Percentiles rank a stretch among this genome's conserved stretches.
phyloP scores from a whole-genome alignment of 2,888 invertebrate genomes.

The Dasysyrphus albostriatus region DNA sequence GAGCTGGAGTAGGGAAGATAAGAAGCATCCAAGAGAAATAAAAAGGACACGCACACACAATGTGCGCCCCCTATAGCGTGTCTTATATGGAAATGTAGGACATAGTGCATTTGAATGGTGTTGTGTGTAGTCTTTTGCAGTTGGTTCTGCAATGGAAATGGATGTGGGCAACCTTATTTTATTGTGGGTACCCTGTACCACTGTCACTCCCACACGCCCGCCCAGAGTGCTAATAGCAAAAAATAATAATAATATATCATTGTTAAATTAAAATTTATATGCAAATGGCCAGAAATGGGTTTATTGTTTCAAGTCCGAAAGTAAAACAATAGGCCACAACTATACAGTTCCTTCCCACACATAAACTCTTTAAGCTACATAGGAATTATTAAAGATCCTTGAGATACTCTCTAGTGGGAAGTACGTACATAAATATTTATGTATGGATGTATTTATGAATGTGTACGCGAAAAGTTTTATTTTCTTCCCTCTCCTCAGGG shows the following conservation, averaged over 20 bases:
- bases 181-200: constrained; percentile 24
- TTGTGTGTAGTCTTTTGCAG: constrained; percentile 64
- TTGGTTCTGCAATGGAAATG: constrained; percentile 51
- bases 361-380: constrained; percentile 28
- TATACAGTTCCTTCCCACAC: constrained; percentile 23
- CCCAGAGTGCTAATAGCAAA: constrained; percentile 46
- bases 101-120: constrained; percentile 67
- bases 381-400: constrained; percentile 67
- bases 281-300: constrained; percentile 59
- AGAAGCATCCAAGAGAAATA: constrained; percentile 61
- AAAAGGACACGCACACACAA: constrained; percentile 57
- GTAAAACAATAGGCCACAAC: constrained; percentile 54
- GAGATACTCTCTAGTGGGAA: constrained; percentile 47
- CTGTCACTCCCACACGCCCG: not conserved
- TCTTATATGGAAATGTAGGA: constrained; percentile 72
- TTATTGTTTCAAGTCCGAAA: constrained; percentile 43
- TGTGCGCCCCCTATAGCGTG: constrained; percentile 30
- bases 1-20: constrained; percentile 70
- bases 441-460: not conserved
- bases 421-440: not conserved
- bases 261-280: constrained; percentile 68
- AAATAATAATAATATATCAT: constrained; percentile 57
- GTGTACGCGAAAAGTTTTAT: constrained; percentile 41
- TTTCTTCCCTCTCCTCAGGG: constrained; percentile 9
- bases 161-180: constrained; percentile 37